Conservation (phyloP, 2,113 vertebrate genomes). For the Leucosticte australis region DNA sequence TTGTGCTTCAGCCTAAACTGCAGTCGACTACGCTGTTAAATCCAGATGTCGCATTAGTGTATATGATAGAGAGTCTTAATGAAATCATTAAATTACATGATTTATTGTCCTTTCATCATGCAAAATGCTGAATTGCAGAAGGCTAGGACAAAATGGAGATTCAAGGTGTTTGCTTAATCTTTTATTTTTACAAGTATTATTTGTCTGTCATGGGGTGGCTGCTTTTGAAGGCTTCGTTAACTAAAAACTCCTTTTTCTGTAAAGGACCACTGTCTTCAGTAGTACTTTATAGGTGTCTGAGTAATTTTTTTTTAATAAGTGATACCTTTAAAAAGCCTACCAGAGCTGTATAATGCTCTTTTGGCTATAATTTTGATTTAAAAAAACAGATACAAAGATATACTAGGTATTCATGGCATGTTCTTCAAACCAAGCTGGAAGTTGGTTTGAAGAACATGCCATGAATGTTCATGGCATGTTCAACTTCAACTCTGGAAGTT, state of each 20-base stretch:
- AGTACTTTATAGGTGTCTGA: slow-evolving; percentile 12
- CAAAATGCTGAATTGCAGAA: slow-evolving; percentile 49
- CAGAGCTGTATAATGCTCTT: background rate
- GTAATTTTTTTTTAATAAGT: background rate
- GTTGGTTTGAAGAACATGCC: too few species aligned
- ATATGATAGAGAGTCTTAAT: background rate
- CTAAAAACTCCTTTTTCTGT: background rate
- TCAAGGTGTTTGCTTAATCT: slow-evolving; percentile 57
- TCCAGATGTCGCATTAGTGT: background rate
- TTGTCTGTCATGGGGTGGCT: slow-evolving; percentile 37
- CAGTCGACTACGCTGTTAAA: background rate
- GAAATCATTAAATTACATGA: background rate
- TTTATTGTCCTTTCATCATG: slow-evolving; percentile 50
- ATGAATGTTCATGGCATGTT: too few species aligned
- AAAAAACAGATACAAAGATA: background rate
- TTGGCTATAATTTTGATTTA: background rate
- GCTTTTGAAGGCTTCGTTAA: slow-evolving; percentile 2
- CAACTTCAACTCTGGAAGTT: background rate
- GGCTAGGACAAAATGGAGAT: slow-evolving; percentile 60
- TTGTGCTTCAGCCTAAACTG: background rate
- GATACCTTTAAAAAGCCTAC: background rate
- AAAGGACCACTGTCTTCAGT: slow-evolving; percentile 57
- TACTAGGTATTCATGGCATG: background rate
- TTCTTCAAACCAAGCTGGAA: background rate
- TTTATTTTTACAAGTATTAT: slow-evolving; percentile 13